Evolutionary conservation across 1,140 invertebrate species (phyloP), one percentile per base, ranked within the genome.

Genomic region (Melipona quadrifasciata): DNA sequence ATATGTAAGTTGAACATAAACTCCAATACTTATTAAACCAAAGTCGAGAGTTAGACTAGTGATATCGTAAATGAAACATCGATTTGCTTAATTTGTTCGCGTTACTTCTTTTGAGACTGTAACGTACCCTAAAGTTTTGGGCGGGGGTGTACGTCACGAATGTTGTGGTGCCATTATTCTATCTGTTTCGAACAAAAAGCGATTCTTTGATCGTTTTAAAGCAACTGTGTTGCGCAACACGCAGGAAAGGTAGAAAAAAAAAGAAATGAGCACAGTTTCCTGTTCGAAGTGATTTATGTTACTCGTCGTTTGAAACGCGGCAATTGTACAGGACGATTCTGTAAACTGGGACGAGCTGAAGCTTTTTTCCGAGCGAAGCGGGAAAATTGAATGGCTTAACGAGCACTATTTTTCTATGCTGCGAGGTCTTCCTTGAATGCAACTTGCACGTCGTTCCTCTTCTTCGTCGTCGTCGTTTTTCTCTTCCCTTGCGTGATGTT

Each of bases 401-500:
- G 61, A 79, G 76, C 76, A 55, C 76, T 67, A 79, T 79, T 68
- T 79, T 53, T 27, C 76, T 68, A 34, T 16, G 27, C 64, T 68
- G 39, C 21, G 8, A 67, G 64, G 68, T 67, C 67, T 47, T 61
- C 27, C n/a, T 79, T 21, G 4, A 67, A 51, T 79, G 47, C 61
- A 2, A 78, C 34, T 78, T 34, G 61, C 47, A 34, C 47, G 17
- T 67, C 17, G 19, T 19, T 27, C 17, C 24, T 47, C 14, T 24
- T n/a, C 31, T n/a, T 27, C 12, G 2, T 75, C 55, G 53, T 19
- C 19, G 11, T 71, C 4, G 6, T 34, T 2, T 57, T 21, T 19
- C 24, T 51, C 51, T 31, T 31, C 16, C 2, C 19, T 55, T 31
- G 6, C 24, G 39, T 10, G 39, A 67, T 68, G 55, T 77, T 27